Base-by-base conservation (phyloP, 2,113 vertebrate genomes). In the Procavia capensis region DNA sequence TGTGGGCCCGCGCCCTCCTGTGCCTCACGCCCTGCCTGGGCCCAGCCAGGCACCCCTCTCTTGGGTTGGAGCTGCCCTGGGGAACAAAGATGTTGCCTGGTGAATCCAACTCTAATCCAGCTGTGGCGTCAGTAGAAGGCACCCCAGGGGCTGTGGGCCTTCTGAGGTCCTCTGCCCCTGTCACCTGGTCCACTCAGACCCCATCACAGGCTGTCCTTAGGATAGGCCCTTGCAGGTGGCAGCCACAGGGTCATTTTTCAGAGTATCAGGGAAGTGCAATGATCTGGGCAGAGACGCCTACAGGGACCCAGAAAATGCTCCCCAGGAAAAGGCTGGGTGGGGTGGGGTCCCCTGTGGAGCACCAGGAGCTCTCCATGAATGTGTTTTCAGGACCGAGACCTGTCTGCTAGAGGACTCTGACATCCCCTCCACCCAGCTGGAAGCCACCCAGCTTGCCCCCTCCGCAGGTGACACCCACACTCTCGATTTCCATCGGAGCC, bases 341-440 rank as follows among this genome's bases (percentile, higher is more conserved):
- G 34, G 0, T 20, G 63, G 31, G 36, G 4, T 17, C 36, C n/a
- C 20, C 36, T 0, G 6, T 64, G 27, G 9, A 4, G 2, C 66
- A 22, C 34, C 24, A 8, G 17, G 14, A 25, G 50, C 39, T 20
- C 0, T 36, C 61, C 25, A 0, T 5, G 0, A 9, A 2, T 63
- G 61, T 90, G 54, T 45, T 95, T 94, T 4, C 93, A 97, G 96
- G 91, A n/a, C 1, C 1, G 61, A 83, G 63, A 22, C 74, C 76
- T 50, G 25, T n/a, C 17, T 0, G 22, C 95, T 75, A 64, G 76
- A 86, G 57, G n/a, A 59, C 14, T 16, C 24, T 1, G 0, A 10
- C 0, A 0, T 19, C 29, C 17, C 78, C 61, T 39, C 9, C 0
- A 0, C 34, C 59, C 1, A 22, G 6, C 41, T 17, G 64, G 94